A percentile compares a stretch with the other conserved stretches of the same genome.
These are phyloP conservation scores for Pyrrhia umbra DNA, from an alignment of 2,888 invertebrate genomes.

Conservation along the genomic window DNA sequence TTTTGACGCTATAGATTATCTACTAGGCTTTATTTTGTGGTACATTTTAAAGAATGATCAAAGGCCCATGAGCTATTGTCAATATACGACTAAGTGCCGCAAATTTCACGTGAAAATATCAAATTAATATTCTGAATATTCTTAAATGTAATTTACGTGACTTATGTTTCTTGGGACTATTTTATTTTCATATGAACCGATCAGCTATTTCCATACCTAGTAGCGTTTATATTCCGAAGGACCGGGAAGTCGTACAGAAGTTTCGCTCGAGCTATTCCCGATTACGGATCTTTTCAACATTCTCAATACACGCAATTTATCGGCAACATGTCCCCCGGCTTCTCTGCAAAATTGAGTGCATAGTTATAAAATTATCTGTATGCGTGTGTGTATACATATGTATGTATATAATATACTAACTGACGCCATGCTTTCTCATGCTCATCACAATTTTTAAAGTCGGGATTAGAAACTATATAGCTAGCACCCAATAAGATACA, in stretches of 20 bases:
- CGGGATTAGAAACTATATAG: no score
- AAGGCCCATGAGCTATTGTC: no score
- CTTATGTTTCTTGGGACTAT: background rate
- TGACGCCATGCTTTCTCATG: no score
- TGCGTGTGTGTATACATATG: no score
- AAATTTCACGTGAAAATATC: no score
- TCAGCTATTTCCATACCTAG: background rate
- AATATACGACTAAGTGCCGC: no score
- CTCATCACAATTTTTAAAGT: no score
- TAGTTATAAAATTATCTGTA: background rate
- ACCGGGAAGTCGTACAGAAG: background rate
- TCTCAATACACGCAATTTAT: background rate
- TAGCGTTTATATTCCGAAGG: background rate
- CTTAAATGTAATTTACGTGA: no score
- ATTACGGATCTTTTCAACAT: background rate
- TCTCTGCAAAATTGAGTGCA: background rate
- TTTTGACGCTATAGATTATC: background rate
- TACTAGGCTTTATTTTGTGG: background rate
- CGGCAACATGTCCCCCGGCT: background rate
- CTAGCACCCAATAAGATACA: no score
- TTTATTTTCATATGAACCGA: background rate
- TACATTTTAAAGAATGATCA: background rate
- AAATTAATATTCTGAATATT: no score
- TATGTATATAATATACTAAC: no score
- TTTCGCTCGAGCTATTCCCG: background rate